These are phyloP conservation scores for Rhopilema esculentum DNA, from an alignment of 30 jellyfish, hydroid and myxozoan genomes.

Conservation along the genomic window DNA sequence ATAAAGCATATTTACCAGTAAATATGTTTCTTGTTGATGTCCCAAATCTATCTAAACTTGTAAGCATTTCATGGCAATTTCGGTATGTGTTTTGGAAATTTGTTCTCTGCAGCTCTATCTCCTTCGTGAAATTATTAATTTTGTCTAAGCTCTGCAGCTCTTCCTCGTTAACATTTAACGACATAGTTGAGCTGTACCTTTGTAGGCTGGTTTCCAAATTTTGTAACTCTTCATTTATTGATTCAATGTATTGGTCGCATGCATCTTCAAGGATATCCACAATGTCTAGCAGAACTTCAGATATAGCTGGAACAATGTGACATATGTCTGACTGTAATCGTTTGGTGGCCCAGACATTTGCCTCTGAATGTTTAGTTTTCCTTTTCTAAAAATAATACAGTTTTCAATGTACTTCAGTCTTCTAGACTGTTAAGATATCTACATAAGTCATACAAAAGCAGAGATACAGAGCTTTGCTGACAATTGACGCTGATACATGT, in stretches of 20 bases:
- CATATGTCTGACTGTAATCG: slow-evolving; percentile 52
- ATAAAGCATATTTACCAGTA: background rate
- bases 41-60: slow-evolving; percentile 34
- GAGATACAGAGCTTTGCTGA: too few species aligned
- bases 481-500: too few species aligned
- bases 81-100: slow-evolving; percentile 37
- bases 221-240: slow-evolving; percentile 36
- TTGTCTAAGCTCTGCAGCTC: slow-evolving; percentile 13
- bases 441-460: too few species aligned
- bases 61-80: slow-evolving; percentile 43
- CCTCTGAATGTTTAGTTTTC: background rate
- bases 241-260: slow-evolving; percentile 36
- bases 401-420: too few species aligned
- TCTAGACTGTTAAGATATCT: too few species aligned
- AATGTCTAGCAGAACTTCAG: slow-evolving; percentile 60
- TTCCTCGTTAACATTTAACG: slow-evolving; percentile 27
- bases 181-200: slow-evolving; percentile 42
- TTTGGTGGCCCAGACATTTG: background rate
- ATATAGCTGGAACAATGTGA: slow-evolving; percentile 62
- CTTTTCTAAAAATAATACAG: background rate
- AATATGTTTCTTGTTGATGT: background rate
- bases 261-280: slow-evolving; percentile 56
- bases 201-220: slow-evolving; percentile 51
- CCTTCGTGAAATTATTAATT: slow-evolving; percentile 29
- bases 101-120: slow-evolving; percentile 8